Base-by-base conservation (phyloP, 2,888 invertebrate species). In the Hofmannophila pseudospretella region DNA sequence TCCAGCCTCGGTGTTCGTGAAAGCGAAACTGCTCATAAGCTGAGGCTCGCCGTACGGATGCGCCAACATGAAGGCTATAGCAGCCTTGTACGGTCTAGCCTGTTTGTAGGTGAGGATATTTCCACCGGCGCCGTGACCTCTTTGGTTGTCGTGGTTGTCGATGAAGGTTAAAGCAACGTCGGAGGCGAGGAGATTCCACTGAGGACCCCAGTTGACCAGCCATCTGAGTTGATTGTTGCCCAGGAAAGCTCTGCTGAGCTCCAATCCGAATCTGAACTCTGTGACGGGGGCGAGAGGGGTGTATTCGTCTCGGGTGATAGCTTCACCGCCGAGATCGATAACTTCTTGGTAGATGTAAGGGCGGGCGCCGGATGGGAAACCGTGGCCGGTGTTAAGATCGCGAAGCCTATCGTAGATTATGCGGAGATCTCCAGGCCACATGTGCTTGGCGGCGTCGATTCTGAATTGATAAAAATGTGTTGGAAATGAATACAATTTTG, bases 81-180 rank as follows among this genome's bases (percentile, higher is more conserved):
- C 97, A 85, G 89, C 92, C 74, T 92, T 95, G 74, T 95, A 95
- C 26, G 84, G 80, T 51, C 85, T 91, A 0, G 92, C 25, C 0
- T 77, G 67, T 58, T 93, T 93, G 71, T 94, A 90, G 1, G 92
- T 94, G 3, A 95, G 79, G 30, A 94, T 90, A 33, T 72, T 59
- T 4, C 80, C 88, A 31, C 89, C 89, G 31, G 89, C 91, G 33
- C 91, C 91, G 46, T 92, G 90, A 3, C 92, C 93, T 55, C 97
- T 88, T 68, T 96, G 96, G 61, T 94, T 96, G 68, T 97, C 97
- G 60, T 97, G 97, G 74, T 97, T 97, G 62, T 96, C 96, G 34
- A 96, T 90, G 62, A 96, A 96, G 9, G 93, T 90, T 0, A 96
- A 59, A 2, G 94, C 89, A 43, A 90, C 88, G 0, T 59, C 64